These are phyloP conservation scores for Ornithorhynchus anatinus DNA, from an alignment of 2,113 vertebrate genomes.

Conservation along the genomic window DNA sequence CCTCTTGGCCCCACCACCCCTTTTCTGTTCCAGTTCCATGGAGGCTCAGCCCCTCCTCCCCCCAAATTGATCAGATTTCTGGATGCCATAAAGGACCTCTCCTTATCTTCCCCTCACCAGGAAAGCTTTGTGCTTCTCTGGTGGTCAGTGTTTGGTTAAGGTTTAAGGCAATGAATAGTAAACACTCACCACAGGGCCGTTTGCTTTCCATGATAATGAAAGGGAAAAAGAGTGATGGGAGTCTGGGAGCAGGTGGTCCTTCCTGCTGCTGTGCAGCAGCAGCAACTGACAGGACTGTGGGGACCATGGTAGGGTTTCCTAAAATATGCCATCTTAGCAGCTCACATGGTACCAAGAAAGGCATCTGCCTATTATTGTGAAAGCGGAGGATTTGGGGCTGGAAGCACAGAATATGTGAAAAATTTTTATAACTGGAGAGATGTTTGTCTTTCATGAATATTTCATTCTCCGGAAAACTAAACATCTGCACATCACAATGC, in stretches of 20 bases:
- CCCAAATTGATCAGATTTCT: too few species aligned
- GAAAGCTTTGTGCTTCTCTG: too few species aligned
- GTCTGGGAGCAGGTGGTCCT: too few species aligned
- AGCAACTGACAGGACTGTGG: neutral
- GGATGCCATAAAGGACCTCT: too few species aligned
- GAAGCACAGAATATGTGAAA: conserved; percentile 39
- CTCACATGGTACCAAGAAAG: neutral
- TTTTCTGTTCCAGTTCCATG: too few species aligned
- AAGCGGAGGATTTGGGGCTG: neutral
- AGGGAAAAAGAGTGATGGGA: too few species aligned
- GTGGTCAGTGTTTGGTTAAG: neutral
- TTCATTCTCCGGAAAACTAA: conserved; percentile 54
- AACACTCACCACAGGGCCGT: neutral
- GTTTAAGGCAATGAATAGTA: neutral
- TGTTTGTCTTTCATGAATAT: conserved; percentile 52
- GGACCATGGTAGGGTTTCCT: too few species aligned
- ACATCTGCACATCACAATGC: conserved; percentile 23
- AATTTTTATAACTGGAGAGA: conserved; percentile 45
- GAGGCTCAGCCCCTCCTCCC: too few species aligned
- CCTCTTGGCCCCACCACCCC: too few species aligned
- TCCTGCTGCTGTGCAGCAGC: too few species aligned
- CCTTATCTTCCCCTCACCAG: too few species aligned
- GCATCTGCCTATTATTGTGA: neutral
- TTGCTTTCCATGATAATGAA: conserved; percentile 9
- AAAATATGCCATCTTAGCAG: neutral